phyloP scores from a whole-genome alignment of 2,888 invertebrate species.

The Trichopria drosophilae region DNA sequence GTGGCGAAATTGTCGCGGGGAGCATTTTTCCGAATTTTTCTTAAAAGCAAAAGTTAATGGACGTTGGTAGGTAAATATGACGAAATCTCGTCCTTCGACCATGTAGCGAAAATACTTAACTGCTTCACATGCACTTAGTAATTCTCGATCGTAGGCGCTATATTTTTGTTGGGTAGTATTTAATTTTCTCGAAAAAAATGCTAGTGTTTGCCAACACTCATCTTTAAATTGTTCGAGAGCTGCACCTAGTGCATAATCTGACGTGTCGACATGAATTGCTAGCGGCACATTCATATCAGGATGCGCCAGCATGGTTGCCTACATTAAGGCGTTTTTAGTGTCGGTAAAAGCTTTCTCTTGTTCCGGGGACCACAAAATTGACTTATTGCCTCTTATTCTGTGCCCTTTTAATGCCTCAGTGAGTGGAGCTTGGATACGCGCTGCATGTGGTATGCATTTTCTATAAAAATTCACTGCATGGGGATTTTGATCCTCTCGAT shows the following conservation, averaged over 20 bases:
- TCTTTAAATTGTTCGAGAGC: too few species aligned
- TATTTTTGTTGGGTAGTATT: conserved; percentile 35
- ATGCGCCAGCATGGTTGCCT: conserved; percentile 22
- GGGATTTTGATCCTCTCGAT: too few species aligned
- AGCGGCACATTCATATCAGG: conserved; percentile 19
- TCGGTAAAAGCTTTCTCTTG: conserved; percentile 15
- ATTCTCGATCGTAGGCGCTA: conserved; percentile 36
- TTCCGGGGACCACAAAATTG: conserved; percentile 27
- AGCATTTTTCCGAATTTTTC: too few species aligned
- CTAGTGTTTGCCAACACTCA: too few species aligned
- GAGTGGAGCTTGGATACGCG: conserved; percentile 29
- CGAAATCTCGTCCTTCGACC: too few species aligned
- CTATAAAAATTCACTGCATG: conserved; percentile 54
- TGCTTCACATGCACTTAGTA: conserved; percentile 2
- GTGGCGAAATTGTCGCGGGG: conserved; percentile 10
- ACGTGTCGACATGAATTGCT: conserved; percentile 30
- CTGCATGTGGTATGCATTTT: conserved; percentile 47
- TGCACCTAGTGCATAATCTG: conserved; percentile 11
- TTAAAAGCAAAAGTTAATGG: too few species aligned
- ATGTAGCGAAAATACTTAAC: too few species aligned
- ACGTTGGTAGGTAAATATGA: too few species aligned
- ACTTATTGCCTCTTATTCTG: conserved; percentile 31
- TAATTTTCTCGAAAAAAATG: too few species aligned
- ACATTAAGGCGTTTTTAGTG: conserved; percentile 16
- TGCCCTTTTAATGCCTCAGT: conserved; percentile 29